phyloP scores from a whole-genome alignment of 2,113 vertebrate species.

The Tichodroma muraria region DNA sequence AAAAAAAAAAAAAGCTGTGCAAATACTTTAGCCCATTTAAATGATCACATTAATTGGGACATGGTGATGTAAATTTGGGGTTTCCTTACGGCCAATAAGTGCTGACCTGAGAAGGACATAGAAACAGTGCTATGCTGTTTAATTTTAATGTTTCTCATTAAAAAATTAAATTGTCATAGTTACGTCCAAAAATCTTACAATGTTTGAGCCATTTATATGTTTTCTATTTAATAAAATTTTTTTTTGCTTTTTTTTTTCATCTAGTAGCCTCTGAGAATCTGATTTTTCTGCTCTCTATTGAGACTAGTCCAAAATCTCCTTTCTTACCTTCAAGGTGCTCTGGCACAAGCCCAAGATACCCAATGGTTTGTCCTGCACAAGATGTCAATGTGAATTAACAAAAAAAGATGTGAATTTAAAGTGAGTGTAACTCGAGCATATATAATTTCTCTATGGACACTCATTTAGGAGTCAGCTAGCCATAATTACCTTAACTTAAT shows the following conservation, averaged over 20 bases:
- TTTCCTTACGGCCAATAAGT: not conserved
- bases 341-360: not conserved
- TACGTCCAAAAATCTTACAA: not conserved
- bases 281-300: not conserved
- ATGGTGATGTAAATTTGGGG: not conserved
- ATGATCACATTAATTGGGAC: not conserved
- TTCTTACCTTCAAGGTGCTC: not conserved
- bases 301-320: not conserved
- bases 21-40: not conserved
- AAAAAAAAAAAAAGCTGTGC: not conserved
- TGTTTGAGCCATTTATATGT: not conserved
- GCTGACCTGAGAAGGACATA: not conserved
- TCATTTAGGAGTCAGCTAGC: slow-evolving; percentile 18
- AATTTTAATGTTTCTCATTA: not conserved
- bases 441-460: slow-evolving; percentile 5
- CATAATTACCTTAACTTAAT: slow-evolving; percentile 32
- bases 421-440: not conserved
- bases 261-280: not conserved
- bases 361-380: not conserved
- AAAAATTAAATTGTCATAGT: not conserved
- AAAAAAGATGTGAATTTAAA: slow-evolving; percentile 11
- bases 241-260: not conserved
- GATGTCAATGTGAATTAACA: not conserved
- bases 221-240: not conserved
- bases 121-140: not conserved